These are phyloP conservation scores for Ondatra zibethicus DNA, from an alignment of 2,113 vertebrate genomes.

Conservation along the genomic window DNA sequence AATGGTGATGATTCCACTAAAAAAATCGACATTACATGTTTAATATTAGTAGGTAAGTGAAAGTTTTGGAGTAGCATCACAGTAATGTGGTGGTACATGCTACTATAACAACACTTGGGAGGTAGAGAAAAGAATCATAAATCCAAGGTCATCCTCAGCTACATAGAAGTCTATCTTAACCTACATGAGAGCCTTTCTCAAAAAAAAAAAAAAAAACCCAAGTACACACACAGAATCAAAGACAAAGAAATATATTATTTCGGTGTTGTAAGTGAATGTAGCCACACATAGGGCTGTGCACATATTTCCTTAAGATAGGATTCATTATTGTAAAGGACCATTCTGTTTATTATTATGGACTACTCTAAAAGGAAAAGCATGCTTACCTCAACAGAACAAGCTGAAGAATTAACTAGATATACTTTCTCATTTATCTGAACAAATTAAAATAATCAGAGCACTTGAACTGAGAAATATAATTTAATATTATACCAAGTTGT, in stretches of 20 bases:
- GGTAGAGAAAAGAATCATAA: background rate
- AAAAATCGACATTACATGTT: background rate
- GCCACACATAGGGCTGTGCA: background rate
- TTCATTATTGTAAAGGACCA: background rate
- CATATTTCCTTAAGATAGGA: background rate
- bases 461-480: background rate
- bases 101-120: background rate
- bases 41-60: background rate
- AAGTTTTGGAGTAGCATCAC: background rate
- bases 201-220: background rate
- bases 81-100: background rate
- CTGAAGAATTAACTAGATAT: background rate
- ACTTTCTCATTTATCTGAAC: background rate
- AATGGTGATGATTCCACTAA: background rate
- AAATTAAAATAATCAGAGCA: background rate
- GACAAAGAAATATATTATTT: background rate
- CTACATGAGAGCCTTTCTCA: background rate
- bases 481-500: constrained; percentile 36
- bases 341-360: background rate
- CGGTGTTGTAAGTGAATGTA: background rate
- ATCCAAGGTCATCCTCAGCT: background rate
- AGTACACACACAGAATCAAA: background rate
- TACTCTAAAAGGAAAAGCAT: background rate
- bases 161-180: background rate
- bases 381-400: background rate